phyloP scores from a whole-genome alignment of 2,888 invertebrate genomes.

The Seira musarum region DNA sequence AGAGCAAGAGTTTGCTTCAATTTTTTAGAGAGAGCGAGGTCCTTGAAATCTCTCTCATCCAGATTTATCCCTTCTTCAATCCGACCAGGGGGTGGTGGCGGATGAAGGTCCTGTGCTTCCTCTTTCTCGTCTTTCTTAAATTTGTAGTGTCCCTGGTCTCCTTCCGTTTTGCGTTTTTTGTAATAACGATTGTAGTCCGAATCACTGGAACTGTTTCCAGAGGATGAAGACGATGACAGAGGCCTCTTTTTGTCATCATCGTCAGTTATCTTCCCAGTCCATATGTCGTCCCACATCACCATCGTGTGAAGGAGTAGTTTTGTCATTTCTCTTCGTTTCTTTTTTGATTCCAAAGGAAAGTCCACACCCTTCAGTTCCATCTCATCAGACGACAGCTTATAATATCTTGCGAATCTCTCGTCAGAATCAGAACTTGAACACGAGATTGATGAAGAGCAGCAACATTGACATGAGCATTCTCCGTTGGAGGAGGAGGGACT shows the following conservation, averaged over 20 bases:
- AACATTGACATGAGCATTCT: constrained; percentile 6
- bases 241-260: background rate
- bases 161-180: no score
- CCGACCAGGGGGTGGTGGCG: background rate
- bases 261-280: background rate
- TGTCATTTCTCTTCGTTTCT: constrained; percentile 10
- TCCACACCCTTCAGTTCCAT: background rate
- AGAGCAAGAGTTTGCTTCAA: constrained; percentile 6
- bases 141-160: background rate
- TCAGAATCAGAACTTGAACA: constrained; percentile 18
- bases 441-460: background rate
- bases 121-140: background rate
- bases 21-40: background rate
- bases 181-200: background rate
- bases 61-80: background rate
- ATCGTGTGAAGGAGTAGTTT: constrained; percentile 29
- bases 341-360: constrained; percentile 9
- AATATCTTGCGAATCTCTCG: constrained; percentile 19
- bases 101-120: no score
- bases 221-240: background rate
- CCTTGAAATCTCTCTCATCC: background rate
- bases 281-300: constrained; percentile 40
- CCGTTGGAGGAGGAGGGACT: background rate
- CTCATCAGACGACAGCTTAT: constrained; percentile 24
- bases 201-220: background rate